A percentile compares a stretch with the other conserved stretches of the same genome.
These are phyloP conservation scores for Cladorhizidae sp. DNA, from an alignment of 37 sponge, comb jelly and placozoan genomes.

Conservation along the genomic window DNA sequence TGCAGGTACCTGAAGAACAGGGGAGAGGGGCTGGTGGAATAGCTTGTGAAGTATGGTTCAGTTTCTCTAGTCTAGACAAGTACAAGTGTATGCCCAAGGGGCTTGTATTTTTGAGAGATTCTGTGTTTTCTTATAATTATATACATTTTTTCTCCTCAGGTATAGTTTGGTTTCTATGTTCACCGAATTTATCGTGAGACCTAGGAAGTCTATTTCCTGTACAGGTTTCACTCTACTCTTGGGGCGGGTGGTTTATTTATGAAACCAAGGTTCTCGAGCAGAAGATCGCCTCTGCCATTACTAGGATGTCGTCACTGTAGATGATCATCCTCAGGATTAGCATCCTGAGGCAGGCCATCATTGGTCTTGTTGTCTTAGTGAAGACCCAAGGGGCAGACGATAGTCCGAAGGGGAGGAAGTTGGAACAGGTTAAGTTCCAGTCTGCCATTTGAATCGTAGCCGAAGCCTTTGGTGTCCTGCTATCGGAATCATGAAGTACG, in stretches of 20 bases:
- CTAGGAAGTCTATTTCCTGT: slow-evolving; percentile 56
- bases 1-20: slow-evolving; percentile 42
- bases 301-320: slow-evolving; percentile 53
- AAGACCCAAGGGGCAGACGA: slow-evolving; percentile 52
- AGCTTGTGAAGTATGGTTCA: slow-evolving; percentile 23
- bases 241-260: slow-evolving; percentile 30
- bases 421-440: slow-evolving; percentile 22
- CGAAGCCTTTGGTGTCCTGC: not conserved
- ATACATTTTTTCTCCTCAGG: slow-evolving; percentile 33
- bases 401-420: slow-evolving; percentile 58
- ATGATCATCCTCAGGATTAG: slow-evolving; percentile 33
- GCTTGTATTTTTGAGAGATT: not conserved
- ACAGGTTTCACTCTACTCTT: slow-evolving; percentile 17
- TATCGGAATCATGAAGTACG: slow-evolving; percentile 35
- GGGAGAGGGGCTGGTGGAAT: slow-evolving; percentile 37
- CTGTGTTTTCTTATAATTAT: not conserved
- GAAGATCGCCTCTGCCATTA: slow-evolving; percentile 39
- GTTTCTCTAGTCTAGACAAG: slow-evolving; percentile 33
- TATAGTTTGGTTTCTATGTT: slow-evolving; percentile 33
- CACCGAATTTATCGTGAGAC: slow-evolving; percentile 27
- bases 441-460: slow-evolving; percentile 21
- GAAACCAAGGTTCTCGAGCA: slow-evolving; percentile 45
- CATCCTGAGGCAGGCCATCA: slow-evolving; percentile 23
- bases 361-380: slow-evolving; percentile 40
- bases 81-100: not conserved